These are phyloP conservation scores for Magallana angulata DNA, from an alignment of 1,140 invertebrate genomes.

Conservation along the genomic window DNA sequence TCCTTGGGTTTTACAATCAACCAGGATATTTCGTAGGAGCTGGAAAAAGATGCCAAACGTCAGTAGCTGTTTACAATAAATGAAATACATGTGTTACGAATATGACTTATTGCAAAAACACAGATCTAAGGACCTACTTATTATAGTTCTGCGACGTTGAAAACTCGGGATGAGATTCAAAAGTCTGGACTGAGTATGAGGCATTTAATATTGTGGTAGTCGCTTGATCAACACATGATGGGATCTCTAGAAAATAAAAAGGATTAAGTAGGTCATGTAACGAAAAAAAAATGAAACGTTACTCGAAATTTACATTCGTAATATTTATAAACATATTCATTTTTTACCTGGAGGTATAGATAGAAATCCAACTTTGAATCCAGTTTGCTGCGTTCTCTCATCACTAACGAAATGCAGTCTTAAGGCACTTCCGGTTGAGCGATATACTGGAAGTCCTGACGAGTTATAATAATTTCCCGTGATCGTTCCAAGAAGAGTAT, in stretches of 20 bases:
- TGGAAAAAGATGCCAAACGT: neutral
- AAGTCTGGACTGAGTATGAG: neutral
- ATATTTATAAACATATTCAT: neutral
- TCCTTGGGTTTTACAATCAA: slow-evolving; percentile 1
- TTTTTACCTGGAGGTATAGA: neutral
- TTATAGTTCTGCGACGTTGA: neutral
- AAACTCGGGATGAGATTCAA: slow-evolving; percentile 5
- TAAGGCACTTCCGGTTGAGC: neutral
- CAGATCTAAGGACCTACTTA: neutral
- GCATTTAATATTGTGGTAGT: neutral
- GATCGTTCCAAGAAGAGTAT: neutral
- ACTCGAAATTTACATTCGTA: neutral
- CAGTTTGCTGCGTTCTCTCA: slow-evolving; percentile 11
- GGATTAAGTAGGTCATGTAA: neutral
- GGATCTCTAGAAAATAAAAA: neutral
- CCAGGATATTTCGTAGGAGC: neutral
- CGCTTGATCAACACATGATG: neutral
- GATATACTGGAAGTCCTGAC: slow-evolving; percentile 3
- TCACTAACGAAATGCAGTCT: slow-evolving; percentile 23
- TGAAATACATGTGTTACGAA: too few species aligned
- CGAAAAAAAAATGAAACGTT: neutral
- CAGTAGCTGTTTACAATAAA: neutral
- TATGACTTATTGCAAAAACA: too few species aligned
- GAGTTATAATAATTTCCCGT: slow-evolving; percentile 12
- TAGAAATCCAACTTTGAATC: slow-evolving; percentile 9